Base-by-base conservation (phyloP, 2,888 invertebrate genomes). In the Cephus pulcher region DNA sequence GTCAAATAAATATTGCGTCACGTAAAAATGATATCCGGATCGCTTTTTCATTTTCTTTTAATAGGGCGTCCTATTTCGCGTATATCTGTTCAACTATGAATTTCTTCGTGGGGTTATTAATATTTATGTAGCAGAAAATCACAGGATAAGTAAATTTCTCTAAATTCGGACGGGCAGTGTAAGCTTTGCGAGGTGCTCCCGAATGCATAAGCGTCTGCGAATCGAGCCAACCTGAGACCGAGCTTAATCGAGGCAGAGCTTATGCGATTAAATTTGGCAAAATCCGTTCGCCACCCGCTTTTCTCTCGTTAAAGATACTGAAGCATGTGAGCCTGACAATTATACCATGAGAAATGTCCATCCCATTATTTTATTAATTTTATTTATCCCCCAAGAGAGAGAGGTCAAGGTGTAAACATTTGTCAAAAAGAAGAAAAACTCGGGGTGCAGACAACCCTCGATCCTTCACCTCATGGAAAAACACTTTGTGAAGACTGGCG, bases 81-180 rank as follows among this genome's bases (percentile, higher is more conserved):
- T 80, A 80, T 40, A 40, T 15, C 15, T 15, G 15, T 4, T 40
- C 15, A 0, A 71, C 4, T 71, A 33, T 11, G n/a, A 12, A 33
- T 71, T 12, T 15, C n/a, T 33, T 71, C 30, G 40, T 40, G 15
- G 40, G 15, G 15, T 15, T 40, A 12, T n/a, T n/a, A 71, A 33
- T n/a, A 71, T 15, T 32, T n/a, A 71, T 11, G n/a, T 71, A 15
- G 71, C 71, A 15, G 71, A 33, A 71, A 71, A 71, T 71, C 71
- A n/a, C 30, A 71, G 71, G 71, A 71, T 30, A 15, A 30, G 71
- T 71, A 30, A 71, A n/a, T 15, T n/a, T 71, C 33, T 70, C 78
- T 83, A 84, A 83, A 83, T 86, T 87, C 85, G 87, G 87, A 86
- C 86, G 88, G 89, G 89, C 88, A 88, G 89, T 89, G 88, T 88